phyloP scores from a whole-genome alignment of 2,888 invertebrate genomes.

The Oconnorella tubifera region DNA sequence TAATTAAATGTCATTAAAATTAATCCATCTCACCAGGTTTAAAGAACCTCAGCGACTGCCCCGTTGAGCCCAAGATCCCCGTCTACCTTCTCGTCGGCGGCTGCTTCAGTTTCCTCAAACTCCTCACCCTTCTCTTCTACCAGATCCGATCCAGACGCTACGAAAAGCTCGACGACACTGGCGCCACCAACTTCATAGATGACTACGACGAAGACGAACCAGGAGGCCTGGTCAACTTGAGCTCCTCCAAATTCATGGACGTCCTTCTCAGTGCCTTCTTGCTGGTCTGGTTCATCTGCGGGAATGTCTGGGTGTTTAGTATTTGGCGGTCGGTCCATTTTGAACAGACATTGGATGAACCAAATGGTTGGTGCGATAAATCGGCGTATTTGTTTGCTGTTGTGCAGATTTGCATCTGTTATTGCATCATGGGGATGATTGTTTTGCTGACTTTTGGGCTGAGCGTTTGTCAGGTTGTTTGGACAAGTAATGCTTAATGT shows the following conservation, averaged over 20 bases:
- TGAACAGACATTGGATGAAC: slow-evolving; percentile 66
- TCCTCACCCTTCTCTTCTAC: slow-evolving; percentile 58
- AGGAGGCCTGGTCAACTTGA: slow-evolving; percentile 44
- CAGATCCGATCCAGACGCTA: slow-evolving; percentile 53
- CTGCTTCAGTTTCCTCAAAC: slow-evolving; percentile 68
- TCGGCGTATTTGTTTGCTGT: slow-evolving; percentile 74
- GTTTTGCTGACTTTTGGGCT: slow-evolving; percentile 1
- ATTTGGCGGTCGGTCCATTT: slow-evolving; percentile 61
- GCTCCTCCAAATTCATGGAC: slow-evolving; percentile 65
- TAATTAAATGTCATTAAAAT: too few relatives aligned
- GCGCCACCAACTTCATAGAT: neutral
- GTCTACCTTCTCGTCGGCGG: slow-evolving; percentile 83
- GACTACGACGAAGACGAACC: slow-evolving; percentile 42
- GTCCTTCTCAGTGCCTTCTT: slow-evolving; percentile 68
- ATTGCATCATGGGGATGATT: slow-evolving; percentile 61
- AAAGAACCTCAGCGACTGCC: slow-evolving; percentile 75
- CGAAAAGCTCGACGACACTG: slow-evolving; percentile 47
- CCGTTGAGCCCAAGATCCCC: slow-evolving; percentile 72
- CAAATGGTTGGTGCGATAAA: slow-evolving; percentile 75
- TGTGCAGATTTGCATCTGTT: slow-evolving; percentile 70
- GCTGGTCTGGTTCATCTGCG: slow-evolving; percentile 71
- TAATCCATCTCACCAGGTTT: too few relatives aligned
- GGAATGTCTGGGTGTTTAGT: slow-evolving; percentile 74
- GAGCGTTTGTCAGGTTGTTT: slow-evolving; percentile 8
- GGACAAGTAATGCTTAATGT: too few relatives aligned